Evolutionary conservation across 1,140 invertebrate genomes (phyloP).

Genomic region (Sesamia nonagrioides): DNA sequence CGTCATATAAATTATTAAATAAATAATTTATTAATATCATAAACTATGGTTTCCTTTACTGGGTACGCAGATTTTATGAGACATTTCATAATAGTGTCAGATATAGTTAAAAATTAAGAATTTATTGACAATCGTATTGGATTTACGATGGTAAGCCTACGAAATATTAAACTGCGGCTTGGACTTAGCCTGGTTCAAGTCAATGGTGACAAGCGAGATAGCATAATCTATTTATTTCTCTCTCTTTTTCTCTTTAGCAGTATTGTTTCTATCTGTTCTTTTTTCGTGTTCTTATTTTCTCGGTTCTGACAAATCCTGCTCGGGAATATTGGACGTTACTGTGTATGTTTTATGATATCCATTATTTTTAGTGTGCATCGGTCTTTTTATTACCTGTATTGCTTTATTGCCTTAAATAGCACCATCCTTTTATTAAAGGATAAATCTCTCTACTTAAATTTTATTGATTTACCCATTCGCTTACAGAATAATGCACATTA

Average conservation of each 20-base stretch:
- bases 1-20: neutral
- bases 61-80: slow-evolving; percentile 2
- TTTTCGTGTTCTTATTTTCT: neutral
- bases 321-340: too few species aligned
- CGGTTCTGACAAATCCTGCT: neutral
- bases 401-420: too few species aligned
- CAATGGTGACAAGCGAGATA: neutral
- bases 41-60: neutral
- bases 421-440: too few species aligned
- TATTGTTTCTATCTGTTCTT: neutral
- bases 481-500: too few species aligned
- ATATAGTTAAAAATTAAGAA: slow-evolving; percentile 59
- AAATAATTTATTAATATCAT: slow-evolving; percentile 3
- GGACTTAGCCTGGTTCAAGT: slow-evolving; percentile 31
- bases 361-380: too few species aligned
- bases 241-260: neutral
- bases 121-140: slow-evolving; percentile 60
- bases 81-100: slow-evolving; percentile 50
- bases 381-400: too few species aligned
- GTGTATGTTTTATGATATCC: too few species aligned
- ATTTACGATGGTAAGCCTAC: slow-evolving; percentile 65
- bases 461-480: too few species aligned
- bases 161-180: slow-evolving; percentile 67
- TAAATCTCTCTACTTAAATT: too few species aligned
- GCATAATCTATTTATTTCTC: neutral